phyloP scores from a whole-genome alignment of 2,888 invertebrate species.

The Catocala fraxini region DNA sequence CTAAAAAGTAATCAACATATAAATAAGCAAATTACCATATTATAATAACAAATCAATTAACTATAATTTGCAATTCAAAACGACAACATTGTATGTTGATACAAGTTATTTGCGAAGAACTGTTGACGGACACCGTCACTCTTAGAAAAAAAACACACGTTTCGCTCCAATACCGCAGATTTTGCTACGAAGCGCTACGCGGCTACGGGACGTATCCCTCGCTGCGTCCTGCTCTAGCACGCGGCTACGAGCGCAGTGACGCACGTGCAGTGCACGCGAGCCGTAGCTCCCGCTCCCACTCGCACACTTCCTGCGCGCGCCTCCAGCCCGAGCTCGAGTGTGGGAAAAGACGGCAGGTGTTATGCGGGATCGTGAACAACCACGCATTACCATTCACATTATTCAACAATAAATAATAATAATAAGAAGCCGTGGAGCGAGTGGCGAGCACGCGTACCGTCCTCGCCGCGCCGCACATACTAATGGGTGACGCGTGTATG shows the following conservation, averaged over 20 bases:
- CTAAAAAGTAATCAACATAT: constrained; percentile 31
- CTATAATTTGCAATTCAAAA: constrained; percentile 35
- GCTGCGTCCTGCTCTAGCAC: constrained; percentile 60
- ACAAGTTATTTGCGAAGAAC: constrained; percentile 19
- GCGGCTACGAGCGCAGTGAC: constrained; percentile 56
- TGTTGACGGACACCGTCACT: constrained; percentile 3
- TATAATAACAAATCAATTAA: constrained; percentile 31
- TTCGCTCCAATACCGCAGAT: constrained; percentile 19
- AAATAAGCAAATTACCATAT: constrained; percentile 37
- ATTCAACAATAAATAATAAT: constrained; percentile 88
- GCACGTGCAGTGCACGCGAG: constrained; percentile 79
- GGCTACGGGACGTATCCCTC: constrained; percentile 57
- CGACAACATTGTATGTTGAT: constrained; percentile 16
- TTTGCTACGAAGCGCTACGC: constrained; percentile 50
- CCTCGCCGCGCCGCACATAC: constrained; percentile 76
- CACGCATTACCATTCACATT: constrained; percentile 88
- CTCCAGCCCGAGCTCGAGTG: constrained; percentile 79
- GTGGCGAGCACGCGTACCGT: constrained; percentile 85
- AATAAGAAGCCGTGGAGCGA: constrained; percentile 87
- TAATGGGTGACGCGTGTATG: constrained; percentile 70
- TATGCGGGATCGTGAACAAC: constrained; percentile 88
- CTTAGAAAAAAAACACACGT: constrained; percentile 8
- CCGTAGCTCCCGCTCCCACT: constrained; percentile 71
- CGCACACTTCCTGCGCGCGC: constrained; percentile 83
- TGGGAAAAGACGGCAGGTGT: constrained; percentile 89